Evolutionary conservation across 2,113 vertebrate genomes (phyloP).

Genomic region (Lamprotornis superbus): DNA sequence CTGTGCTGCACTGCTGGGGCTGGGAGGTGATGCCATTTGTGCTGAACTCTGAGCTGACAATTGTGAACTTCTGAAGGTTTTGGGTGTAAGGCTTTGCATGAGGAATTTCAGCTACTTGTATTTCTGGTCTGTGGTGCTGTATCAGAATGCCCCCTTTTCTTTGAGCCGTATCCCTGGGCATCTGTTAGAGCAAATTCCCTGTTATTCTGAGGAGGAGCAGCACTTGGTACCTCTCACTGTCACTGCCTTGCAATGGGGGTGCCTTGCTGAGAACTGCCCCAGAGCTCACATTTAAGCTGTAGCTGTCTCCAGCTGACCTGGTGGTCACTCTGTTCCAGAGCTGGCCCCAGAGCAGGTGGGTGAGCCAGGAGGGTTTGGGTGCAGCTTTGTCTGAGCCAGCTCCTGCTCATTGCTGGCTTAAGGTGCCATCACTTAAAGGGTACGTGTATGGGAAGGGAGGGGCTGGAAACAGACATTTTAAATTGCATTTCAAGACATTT

Average conservation of each 20-base stretch:
- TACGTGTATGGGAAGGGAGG: fast-evolving
- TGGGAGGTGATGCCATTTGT: background rate
- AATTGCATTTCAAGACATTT: background rate
- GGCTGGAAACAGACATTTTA: background rate
- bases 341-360: background rate
- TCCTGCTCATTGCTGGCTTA: background rate
- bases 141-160: background rate
- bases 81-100: background rate
- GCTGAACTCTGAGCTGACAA: background rate
- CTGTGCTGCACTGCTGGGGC: background rate
- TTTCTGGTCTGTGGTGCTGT: background rate
- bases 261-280: background rate
- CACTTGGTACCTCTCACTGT: background rate
- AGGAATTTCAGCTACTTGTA: background rate
- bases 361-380: background rate
- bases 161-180: background rate
- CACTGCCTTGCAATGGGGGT: background rate
- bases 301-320: background rate
- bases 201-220: background rate
- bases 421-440: fast-evolving
- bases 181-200: background rate
- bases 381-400: background rate
- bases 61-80: background rate
- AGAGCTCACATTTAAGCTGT: fast-evolving
- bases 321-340: background rate